Conservation (phyloP, 2,797 vertebrate genomes). For the Tiaroga cobitis region DNA sequence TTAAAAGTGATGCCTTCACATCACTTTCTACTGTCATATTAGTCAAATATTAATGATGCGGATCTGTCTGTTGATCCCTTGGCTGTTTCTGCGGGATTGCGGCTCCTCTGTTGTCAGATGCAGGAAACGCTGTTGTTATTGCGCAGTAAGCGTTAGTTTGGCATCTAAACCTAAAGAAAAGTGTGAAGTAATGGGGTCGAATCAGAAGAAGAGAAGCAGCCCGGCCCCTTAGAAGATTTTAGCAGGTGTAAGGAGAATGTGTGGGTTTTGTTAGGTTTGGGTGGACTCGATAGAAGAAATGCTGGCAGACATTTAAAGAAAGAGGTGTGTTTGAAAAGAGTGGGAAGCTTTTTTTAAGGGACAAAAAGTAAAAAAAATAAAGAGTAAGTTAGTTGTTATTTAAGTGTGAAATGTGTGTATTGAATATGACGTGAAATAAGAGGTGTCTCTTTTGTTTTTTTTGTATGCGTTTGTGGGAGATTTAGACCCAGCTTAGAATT, state of each 20-base stretch:
- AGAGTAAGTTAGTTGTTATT: slow-evolving; percentile 39
- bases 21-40: slow-evolving; percentile 74
- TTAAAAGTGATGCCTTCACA: slow-evolving; percentile 80
- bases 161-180: slow-evolving; percentile 53
- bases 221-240: slow-evolving; percentile 43
- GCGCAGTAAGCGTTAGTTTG: slow-evolving; percentile 28
- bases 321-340: slow-evolving; percentile 43
- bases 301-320: slow-evolving; percentile 49
- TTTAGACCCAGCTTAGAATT: slow-evolving; percentile 1
- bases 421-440: slow-evolving; percentile 45
- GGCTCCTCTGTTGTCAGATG: slow-evolving; percentile 24
- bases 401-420: slow-evolving; percentile 53
- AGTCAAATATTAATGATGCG: slow-evolving; percentile 76
- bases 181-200: slow-evolving; percentile 60
- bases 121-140: slow-evolving; percentile 35
- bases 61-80: slow-evolving; percentile 65
- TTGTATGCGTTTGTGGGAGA: slow-evolving; percentile 18
- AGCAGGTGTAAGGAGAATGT: slow-evolving; percentile 51
- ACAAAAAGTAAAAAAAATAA: slow-evolving; percentile 1
- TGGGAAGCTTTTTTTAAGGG: slow-evolving; percentile 39
- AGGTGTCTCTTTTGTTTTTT: slow-evolving; percentile 12
- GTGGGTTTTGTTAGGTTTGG: slow-evolving; percentile 57
- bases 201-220: slow-evolving; percentile 42
- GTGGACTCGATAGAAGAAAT: slow-evolving; percentile 46
- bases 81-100: slow-evolving; percentile 39